Evolutionary conservation across 23 tunicate species (phyloP).

Genomic region (Styela plicata): DNA sequence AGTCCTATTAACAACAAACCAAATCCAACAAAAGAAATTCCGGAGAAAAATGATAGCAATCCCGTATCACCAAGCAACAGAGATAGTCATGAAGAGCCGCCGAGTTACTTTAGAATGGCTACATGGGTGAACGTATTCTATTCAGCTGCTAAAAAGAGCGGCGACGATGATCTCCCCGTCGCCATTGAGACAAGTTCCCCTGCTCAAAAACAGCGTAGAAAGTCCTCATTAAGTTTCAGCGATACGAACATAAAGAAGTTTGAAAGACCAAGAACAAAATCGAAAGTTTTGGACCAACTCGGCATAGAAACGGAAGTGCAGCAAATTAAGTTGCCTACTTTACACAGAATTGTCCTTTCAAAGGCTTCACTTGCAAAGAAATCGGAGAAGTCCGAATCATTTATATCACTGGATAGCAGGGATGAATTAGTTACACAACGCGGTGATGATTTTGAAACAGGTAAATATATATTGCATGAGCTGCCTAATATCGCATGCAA

Average conservation of each 20-base stretch:
- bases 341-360: not conserved
- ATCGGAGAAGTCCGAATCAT: not conserved
- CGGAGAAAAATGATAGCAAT: not conserved
- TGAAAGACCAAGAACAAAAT: not conserved
- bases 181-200: not conserved
- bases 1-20: not conserved
- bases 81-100: not conserved
- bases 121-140: not conserved
- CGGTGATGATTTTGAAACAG: not conserved
- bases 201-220: too few species aligned
- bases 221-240: not conserved
- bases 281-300: not conserved
- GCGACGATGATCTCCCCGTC: not conserved
- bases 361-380: not conserved
- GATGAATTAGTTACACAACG: not conserved
- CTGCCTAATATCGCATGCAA: too few species aligned
- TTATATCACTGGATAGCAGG: not conserved
- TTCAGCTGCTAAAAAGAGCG: not conserved
- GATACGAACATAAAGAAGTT: not conserved
- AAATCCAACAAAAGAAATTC: not conserved
- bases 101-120: not conserved
- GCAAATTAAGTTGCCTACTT: not conserved
- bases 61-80: not conserved
- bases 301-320: not conserved
- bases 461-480: too few species aligned